A percentile compares a stretch with the other conserved stretches of the same genome.
Evolutionary conservation across 2,113 vertebrate species (phyloP).

Genomic region (Solea senegalensis): DNA sequence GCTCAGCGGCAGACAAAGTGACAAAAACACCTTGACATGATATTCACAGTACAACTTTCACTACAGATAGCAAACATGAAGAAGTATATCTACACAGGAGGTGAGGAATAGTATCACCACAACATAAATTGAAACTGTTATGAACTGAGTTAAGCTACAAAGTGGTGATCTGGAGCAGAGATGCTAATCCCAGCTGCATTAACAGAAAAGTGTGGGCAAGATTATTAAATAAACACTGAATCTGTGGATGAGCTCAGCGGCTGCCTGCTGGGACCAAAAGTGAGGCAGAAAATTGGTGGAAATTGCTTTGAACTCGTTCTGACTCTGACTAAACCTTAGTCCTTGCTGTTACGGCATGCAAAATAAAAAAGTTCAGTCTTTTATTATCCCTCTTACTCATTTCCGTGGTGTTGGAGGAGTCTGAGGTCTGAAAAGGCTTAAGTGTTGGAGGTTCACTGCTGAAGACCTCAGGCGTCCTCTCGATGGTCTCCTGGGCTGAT

Average conservation of each 20-base stretch:
- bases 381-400: slow-evolving; percentile 33
- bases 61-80: too few species aligned
- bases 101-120: not conserved
- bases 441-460: slow-evolving; percentile 68
- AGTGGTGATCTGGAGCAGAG: not conserved
- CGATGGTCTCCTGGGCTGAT: slow-evolving; percentile 73
- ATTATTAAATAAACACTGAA: not conserved
- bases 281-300: slow-evolving; percentile 4
- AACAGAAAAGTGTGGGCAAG: not conserved
- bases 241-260: not conserved
- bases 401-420: slow-evolving; percentile 36
- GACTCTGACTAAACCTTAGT: not conserved
- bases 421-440: slow-evolving; percentile 57
- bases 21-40: too few species aligned
- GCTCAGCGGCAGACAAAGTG: too few species aligned
- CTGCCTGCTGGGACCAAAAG: not conserved
- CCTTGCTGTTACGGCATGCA: too few species aligned
- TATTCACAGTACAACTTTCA: too few species aligned
- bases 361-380: not conserved
- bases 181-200: not conserved
- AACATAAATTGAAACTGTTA: not conserved
- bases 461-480: slow-evolving; percentile 62
- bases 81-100: not conserved
- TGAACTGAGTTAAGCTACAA: not conserved
- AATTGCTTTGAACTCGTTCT: not conserved